Evolutionary conservation across 2,888 invertebrate genomes (phyloP).

Genomic region (Biston stratarius): DNA sequence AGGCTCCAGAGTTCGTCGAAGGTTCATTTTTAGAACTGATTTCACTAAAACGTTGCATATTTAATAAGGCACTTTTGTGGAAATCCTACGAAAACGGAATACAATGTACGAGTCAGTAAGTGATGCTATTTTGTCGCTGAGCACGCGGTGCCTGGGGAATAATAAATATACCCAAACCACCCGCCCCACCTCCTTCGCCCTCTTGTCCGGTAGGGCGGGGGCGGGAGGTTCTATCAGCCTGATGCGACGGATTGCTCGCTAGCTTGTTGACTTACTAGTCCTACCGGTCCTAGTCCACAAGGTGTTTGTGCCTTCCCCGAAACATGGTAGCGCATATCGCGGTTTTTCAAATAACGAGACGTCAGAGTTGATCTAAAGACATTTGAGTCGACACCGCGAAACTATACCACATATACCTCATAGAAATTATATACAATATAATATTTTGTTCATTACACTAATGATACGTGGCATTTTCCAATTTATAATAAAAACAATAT

Average conservation of each 20-base stretch:
- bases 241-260: not conserved
- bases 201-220: not conserved
- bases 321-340: too few species aligned
- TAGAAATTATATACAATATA: too few species aligned
- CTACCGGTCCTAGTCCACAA: not conserved
- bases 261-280: not conserved
- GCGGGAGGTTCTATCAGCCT: not conserved
- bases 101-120: conserved; percentile 20
- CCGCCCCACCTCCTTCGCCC: not conserved
- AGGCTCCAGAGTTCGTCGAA: not conserved
- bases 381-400: too few species aligned
- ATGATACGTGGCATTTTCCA: too few species aligned
- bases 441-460: too few species aligned
- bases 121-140: conserved; percentile 29
- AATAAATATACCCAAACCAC: conserved; percentile 22
- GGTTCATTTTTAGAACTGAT: not conserved
- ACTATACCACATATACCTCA: too few species aligned
- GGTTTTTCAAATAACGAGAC: too few species aligned
- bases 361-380: too few species aligned
- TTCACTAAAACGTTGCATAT: not conserved
- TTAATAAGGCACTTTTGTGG: not conserved
- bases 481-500: too few species aligned
- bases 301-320: too few species aligned
- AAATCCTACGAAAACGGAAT: conserved; percentile 8
- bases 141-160: conserved; percentile 19